Conservation (phyloP, 2,113 vertebrate genomes). For the Catharus minimus region DNA sequence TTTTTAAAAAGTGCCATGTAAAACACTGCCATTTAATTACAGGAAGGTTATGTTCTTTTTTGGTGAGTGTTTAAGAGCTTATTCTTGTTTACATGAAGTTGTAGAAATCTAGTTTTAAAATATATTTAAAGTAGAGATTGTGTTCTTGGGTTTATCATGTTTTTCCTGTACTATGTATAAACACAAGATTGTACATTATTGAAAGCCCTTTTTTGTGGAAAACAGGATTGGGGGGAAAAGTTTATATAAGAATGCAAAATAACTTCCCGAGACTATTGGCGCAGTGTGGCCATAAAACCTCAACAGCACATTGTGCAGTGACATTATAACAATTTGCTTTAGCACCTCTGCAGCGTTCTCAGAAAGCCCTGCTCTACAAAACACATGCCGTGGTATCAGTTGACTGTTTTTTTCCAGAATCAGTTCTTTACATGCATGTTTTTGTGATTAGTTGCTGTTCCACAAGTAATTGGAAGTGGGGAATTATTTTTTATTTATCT, state of each 20-base stretch:
- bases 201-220: constrained; percentile 64
- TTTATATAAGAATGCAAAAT: constrained; percentile 68
- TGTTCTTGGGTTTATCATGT: constrained; percentile 65
- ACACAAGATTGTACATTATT: constrained; percentile 58
- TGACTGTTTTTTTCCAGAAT: constrained; percentile 13
- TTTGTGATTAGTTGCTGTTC: constrained; percentile 10
- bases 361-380: not conserved
- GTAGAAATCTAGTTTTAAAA: constrained; percentile 57
- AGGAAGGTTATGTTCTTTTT: constrained; percentile 62
- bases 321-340: constrained; percentile 38
- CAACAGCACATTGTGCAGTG: constrained; percentile 32
- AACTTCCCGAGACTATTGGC: constrained; percentile 59
- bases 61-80: constrained; percentile 51
- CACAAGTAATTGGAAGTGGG: not conserved
- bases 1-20: constrained; percentile 64
- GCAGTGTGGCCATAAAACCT: constrained; percentile 61
- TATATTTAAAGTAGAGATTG: constrained; percentile 50
- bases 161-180: constrained; percentile 63
- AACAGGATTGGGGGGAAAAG: not conserved
- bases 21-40: constrained; percentile 70
- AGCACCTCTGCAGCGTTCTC: constrained; percentile 41
- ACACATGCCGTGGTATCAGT: not conserved
- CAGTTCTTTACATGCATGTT: not conserved
- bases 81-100: constrained; percentile 51
- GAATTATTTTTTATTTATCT: not conserved